Conservation (phyloP, 2,113 vertebrate genomes). For the Microtus oregoni region DNA sequence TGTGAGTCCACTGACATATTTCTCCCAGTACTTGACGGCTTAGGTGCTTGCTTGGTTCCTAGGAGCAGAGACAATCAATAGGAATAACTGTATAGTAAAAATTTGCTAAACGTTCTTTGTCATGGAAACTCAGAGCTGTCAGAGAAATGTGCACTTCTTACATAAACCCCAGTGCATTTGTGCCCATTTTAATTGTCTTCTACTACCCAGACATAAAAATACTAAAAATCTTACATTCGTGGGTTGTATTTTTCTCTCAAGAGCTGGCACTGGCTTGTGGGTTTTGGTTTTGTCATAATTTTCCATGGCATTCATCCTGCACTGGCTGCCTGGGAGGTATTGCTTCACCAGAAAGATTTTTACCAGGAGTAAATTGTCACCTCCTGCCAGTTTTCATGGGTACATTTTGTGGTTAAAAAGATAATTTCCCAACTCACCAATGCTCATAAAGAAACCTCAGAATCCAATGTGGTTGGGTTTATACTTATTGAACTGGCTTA, state of each 20-base stretch:
- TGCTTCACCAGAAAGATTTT: neutral
- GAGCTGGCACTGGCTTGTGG: neutral
- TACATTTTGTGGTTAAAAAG: conserved; percentile 52
- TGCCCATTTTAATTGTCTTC: neutral
- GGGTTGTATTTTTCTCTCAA: conserved; percentile 7
- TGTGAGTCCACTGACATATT: conserved; percentile 75
- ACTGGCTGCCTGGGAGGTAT: neutral
- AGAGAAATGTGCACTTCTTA: neutral
- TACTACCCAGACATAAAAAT: neutral
- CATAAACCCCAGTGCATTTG: neutral
- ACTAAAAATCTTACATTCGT: neutral
- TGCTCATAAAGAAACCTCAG: conserved; percentile 2
- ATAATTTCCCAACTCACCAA: neutral
- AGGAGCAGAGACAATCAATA: conserved; percentile 59
- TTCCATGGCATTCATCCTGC: neutral
- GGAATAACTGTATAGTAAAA: neutral
- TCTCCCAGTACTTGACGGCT: conserved; percentile 65
- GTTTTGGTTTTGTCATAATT: neutral
- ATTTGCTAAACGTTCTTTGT: neutral
- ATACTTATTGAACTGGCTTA: conserved; percentile 46
- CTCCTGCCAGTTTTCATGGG: neutral
- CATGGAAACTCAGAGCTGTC: neutral
- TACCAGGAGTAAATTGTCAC: neutral
- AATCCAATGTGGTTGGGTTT: conserved; percentile 53
- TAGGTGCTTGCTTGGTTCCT: conserved; percentile 77